phyloP scores from a whole-genome alignment of 2,888 invertebrate species.

The Thereva unica region DNA sequence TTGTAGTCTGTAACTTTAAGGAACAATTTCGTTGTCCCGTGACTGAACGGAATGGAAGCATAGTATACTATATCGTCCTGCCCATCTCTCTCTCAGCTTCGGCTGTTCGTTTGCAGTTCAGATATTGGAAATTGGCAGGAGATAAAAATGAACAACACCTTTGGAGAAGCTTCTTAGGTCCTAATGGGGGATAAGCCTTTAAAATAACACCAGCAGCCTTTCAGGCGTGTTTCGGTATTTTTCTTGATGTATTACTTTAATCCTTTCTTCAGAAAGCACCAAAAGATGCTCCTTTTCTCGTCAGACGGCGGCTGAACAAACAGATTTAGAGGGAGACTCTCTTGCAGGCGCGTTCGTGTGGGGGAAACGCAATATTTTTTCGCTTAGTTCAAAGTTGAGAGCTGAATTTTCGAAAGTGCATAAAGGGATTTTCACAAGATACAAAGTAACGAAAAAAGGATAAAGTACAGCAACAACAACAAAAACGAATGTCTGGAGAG shows the following conservation, averaged over 20 bases:
- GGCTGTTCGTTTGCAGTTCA: constrained; percentile 6
- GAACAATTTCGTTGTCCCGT: not conserved
- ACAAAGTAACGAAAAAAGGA: constrained; percentile 24
- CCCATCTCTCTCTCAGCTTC: not conserved
- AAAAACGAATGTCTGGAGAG: constrained; percentile 2
- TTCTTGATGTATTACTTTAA: constrained; percentile 31
- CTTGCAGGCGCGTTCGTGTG: not conserved
- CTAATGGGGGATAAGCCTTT: constrained; percentile 37
- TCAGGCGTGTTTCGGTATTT: constrained; percentile 33
- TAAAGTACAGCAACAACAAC: not conserved
- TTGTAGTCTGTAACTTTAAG: not conserved
- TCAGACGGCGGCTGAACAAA: constrained; percentile 35
- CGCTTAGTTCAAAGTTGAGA: constrained; percentile 28
- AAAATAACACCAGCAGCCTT: constrained; percentile 34
- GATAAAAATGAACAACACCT: constrained; percentile 34
- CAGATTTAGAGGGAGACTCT: constrained; percentile 17
- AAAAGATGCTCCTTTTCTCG: constrained; percentile 16
- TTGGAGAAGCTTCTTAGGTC: constrained; percentile 27
- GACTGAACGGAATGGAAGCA: too few species aligned
- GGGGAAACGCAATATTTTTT: constrained; percentile 23
- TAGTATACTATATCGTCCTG: too few species aligned
- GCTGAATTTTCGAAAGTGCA: constrained; percentile 12
- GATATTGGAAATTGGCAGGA: constrained; percentile 29
- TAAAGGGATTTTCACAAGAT: constrained; percentile 19
- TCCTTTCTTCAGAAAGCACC: constrained; percentile 14